phyloP scores from a whole-genome alignment of 2,113 vertebrate species.

The Notarius lentiginosus region DNA sequence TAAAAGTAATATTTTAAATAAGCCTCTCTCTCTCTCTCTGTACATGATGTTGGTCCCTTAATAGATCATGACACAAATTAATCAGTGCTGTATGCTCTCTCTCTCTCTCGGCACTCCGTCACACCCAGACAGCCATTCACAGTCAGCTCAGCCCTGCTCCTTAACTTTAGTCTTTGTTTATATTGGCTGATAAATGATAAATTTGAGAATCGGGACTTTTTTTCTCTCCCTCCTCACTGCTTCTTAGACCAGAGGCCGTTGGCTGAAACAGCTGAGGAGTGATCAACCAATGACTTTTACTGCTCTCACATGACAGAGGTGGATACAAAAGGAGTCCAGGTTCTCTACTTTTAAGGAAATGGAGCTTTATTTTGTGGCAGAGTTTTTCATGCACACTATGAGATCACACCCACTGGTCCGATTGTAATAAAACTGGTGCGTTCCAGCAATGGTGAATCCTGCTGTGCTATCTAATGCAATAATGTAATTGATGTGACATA shows the following conservation, averaged over 20 bases:
- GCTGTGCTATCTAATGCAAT: background rate
- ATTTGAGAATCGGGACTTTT: constrained; percentile 8
- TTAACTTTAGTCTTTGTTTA: constrained; percentile 18
- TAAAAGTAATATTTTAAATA: background rate
- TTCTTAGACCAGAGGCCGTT: constrained; percentile 8
- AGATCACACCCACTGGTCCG: background rate
- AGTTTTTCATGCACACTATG: background rate
- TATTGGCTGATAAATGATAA: constrained; percentile 36
- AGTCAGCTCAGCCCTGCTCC: background rate
- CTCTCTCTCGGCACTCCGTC: background rate
- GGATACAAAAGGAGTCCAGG: background rate
- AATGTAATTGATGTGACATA: background rate
- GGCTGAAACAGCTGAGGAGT: constrained; percentile 23
- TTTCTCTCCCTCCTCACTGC: background rate
- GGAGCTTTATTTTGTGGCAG: background rate
- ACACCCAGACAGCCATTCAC: background rate
- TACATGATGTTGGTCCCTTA: background rate
- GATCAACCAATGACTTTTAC: constrained; percentile 6
- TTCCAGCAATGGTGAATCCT: background rate
- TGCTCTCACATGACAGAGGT: background rate
- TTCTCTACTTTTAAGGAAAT: background rate
- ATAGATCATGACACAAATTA: background rate
- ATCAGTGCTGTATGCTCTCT: background rate
- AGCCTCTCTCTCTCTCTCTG: background rate
- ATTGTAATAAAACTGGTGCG: background rate